phyloP scores from a whole-genome alignment of 2,797 vertebrate genomes.

The Channa striata region DNA sequence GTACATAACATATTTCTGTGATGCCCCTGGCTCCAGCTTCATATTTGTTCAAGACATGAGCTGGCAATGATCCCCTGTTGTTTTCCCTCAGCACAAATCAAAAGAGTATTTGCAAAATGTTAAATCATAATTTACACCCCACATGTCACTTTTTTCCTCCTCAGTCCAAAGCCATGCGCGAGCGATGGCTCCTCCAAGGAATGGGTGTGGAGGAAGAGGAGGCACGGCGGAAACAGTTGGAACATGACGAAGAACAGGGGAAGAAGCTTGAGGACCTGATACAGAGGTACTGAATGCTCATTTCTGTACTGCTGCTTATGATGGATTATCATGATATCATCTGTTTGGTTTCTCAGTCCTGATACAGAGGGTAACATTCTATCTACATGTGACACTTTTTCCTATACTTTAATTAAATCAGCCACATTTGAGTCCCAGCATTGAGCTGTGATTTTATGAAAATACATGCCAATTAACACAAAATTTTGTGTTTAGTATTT shows the following conservation, averaged over 20 bases:
- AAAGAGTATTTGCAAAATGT: background rate
- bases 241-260: constrained; percentile 92
- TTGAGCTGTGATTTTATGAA: constrained; percentile 17
- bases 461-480: constrained; percentile 5
- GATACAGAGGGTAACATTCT: no score
- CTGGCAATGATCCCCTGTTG: background rate
- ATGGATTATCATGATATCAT: background rate
- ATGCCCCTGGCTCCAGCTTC: background rate
- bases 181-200: constrained; percentile 97
- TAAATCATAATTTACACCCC: background rate
- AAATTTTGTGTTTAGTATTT: constrained; percentile 3
- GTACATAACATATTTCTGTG: background rate
- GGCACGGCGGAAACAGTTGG: constrained; percentile 89
- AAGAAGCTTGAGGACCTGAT: constrained; percentile 92
- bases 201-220: constrained; percentile 90
- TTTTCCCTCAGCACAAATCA: background rate
- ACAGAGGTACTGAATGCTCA: constrained; percentile 85
- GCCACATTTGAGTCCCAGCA: constrained; percentile 7
- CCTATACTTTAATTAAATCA: constrained; percentile 10
- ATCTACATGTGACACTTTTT: no score
- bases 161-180: constrained; percentile 96
- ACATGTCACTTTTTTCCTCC: constrained; percentile 29
- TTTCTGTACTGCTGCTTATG: background rate
- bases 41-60: background rate
- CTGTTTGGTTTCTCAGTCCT: no score